Evolutionary conservation across 2,113 vertebrate species (phyloP).

Genomic region (Nymphicus hollandicus): DNA sequence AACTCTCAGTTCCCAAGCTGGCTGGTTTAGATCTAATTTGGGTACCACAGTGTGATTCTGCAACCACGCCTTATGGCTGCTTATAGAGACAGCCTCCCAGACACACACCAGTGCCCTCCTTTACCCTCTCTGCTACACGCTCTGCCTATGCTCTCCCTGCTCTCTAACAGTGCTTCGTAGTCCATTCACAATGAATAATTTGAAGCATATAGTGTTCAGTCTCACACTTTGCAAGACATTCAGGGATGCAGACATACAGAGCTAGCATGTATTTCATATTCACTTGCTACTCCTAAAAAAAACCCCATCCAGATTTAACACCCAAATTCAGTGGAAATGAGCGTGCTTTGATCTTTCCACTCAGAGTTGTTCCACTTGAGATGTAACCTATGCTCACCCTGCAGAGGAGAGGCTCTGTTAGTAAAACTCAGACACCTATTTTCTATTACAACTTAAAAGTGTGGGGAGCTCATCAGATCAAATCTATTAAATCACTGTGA

Average conservation of each 20-base stretch:
- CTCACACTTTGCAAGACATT: neutral
- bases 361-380: conserved; percentile 27
- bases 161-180: neutral
- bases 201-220: neutral
- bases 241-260: neutral
- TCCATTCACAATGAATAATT: neutral
- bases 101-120: neutral
- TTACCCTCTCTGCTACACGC: neutral
- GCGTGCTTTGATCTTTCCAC: conserved; percentile 1
- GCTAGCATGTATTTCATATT: neutral
- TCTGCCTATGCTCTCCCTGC: neutral
- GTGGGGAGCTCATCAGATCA: neutral
- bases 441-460: neutral
- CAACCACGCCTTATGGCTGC: neutral
- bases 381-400: neutral
- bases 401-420: neutral
- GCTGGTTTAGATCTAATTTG: neutral
- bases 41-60: neutral
- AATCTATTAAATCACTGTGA: neutral
- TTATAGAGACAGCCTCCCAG: neutral
- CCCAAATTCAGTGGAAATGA: conserved; percentile 28
- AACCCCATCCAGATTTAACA: neutral
- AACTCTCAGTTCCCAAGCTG: neutral
- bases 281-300: neutral
- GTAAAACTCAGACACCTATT: neutral